Evolutionary conservation across 2,113 vertebrate genomes (phyloP), one percentile per base, ranked within the genome.

Genomic region (Salminus brasiliensis): DNA sequence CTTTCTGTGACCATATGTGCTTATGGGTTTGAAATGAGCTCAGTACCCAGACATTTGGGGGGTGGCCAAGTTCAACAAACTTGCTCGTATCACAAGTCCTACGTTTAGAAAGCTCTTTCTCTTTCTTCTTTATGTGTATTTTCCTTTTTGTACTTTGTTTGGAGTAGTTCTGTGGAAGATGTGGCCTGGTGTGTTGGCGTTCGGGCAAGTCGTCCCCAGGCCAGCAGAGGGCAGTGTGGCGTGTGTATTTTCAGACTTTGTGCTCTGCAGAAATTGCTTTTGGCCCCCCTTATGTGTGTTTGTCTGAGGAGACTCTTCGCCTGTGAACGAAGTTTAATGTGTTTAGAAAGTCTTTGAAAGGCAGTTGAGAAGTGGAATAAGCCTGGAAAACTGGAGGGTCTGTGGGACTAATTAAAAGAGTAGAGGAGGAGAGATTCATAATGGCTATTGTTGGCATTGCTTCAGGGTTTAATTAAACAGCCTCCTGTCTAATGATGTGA

Each of bases 131-230:
- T 39, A 41, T 43, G 36, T 27, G 32, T 66, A 41, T 68, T 62
- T 81, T 85, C 85, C 83, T 89, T 91, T 88, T 84, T 86, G 85
- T 81, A 72, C 75, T 74, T 78, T 81, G 85, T 86, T 89, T 88
- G 79, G 21, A 66, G n/a, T 36, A 65, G 39, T 32, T 39, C 80
- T 81, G 72, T 72, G 75, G 27, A 53, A 43, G n/a, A 25, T 8
- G 2, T 72, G 60, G 63, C 57, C 8, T 21, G 23, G 30, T 27
- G 3, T 60, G 68, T 72, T 55, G 29, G 29, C 27, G 57, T 63
- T 59, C 23, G 25, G n/a, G 71, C n/a, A 11, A 52, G 9, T 65
- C 7, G 7, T 49, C 59, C 3, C 41, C 23, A 34, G 69, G 67
- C 71, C 72, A 70, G 43, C 53, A 59, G 77, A 65, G 36, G 67